Percentiles rank a stretch among this genome's conserved stretches.
Conservation (phyloP, 2,797 vertebrate genomes). For the Chaenodraco wilsoni region DNA sequence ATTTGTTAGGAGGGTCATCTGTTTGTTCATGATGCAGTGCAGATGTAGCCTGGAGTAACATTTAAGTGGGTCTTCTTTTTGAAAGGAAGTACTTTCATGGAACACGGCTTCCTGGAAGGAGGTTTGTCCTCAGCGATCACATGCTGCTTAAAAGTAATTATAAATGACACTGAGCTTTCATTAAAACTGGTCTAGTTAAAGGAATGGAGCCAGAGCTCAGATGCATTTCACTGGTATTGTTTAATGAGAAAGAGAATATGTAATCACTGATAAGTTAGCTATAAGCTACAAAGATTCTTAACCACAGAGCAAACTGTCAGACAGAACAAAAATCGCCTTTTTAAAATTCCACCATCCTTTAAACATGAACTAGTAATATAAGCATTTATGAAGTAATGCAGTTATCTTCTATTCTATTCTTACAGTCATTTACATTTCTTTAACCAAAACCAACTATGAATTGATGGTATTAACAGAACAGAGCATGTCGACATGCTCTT, state of each 20-base stretch:
- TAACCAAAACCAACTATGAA: not conserved
- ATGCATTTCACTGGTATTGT: constrained; percentile 5
- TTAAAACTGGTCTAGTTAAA: constrained; percentile 29
- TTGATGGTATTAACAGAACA: not conserved
- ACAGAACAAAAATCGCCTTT: not conserved
- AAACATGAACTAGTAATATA: not conserved
- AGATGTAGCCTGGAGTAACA: constrained; percentile 47
- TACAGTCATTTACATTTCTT: not conserved
- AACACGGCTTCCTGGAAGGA: constrained; percentile 15
- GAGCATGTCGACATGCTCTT: not conserved
- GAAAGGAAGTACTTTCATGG: constrained; percentile 60
- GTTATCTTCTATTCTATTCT: not conserved
- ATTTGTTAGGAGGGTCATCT: constrained; percentile 39
- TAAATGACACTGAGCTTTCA: constrained; percentile 40
- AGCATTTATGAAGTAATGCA: not conserved
- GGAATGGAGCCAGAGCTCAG: constrained; percentile 16
- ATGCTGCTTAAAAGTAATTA: constrained; percentile 42
- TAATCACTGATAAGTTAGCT: constrained; percentile 3
- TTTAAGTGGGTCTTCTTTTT: constrained; percentile 28
- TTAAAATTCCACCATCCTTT: not conserved
- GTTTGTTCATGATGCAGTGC: constrained; percentile 41
- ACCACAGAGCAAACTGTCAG: not conserved
- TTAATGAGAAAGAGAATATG: constrained; percentile 13
- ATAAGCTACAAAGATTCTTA: too few relatives aligned
- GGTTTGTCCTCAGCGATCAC: constrained; percentile 48